Evolutionary conservation across 37 sponge, comb jelly and placozoan species (phyloP).

Genomic region (Crambe crambe): DNA sequence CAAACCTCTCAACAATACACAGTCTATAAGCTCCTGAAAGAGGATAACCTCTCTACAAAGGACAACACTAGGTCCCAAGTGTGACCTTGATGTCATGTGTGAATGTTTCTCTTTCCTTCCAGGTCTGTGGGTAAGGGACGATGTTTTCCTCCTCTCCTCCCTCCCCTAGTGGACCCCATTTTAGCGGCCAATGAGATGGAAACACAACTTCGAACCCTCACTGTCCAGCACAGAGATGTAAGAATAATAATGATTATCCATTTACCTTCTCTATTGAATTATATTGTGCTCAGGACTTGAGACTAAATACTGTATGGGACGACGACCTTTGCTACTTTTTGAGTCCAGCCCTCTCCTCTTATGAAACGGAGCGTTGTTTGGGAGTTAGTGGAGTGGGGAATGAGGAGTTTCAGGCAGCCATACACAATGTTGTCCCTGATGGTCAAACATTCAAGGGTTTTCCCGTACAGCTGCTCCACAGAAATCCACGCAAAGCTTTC

Average conservation of each 20-base stretch:
- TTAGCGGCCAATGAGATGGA: conserved; percentile 68
- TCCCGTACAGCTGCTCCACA: conserved; percentile 89
- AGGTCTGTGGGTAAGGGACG: conserved; percentile 15
- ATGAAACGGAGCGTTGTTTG: conserved; percentile 88
- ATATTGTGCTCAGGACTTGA: conserved; percentile 55
- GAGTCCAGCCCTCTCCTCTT: conserved; percentile 85
- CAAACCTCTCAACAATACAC: no score
- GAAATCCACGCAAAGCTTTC: conserved; percentile 71
- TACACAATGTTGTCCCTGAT: conserved; percentile 69
- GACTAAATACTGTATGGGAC: conserved; percentile 90
- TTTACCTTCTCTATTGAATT: neutral
- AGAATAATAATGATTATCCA: neutral
- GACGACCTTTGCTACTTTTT: conserved; percentile 84
- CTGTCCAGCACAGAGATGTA: conserved; percentile 73
- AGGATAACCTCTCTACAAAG: no score
- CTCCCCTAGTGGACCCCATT: conserved; percentile 48
- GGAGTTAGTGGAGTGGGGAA: conserved; percentile 78
- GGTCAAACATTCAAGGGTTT: conserved; percentile 99
- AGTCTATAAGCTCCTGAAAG: no score
- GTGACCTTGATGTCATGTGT: no score
- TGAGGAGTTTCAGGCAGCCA: conserved; percentile 95
- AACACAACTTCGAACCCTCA: conserved; percentile 60
- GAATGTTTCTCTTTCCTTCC: neutral
- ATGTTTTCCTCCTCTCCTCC: conserved; percentile 47
- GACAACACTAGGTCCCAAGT: no score